These are phyloP conservation scores for Phocoena sinus DNA, from an alignment of 2,113 vertebrate species.

Conservation along the genomic window DNA sequence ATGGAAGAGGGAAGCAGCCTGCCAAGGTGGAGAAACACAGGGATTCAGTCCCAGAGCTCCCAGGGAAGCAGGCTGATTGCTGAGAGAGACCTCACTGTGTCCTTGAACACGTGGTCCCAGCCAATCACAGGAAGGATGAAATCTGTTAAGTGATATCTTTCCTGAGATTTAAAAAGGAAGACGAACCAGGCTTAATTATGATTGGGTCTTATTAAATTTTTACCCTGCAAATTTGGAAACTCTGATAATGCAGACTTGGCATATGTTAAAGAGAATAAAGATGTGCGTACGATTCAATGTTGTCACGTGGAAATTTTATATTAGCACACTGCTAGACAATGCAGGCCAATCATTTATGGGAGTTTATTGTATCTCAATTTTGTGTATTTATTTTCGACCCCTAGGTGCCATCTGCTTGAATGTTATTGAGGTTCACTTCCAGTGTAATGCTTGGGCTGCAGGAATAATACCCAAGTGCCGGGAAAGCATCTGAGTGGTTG, in stretches of 20 bases:
- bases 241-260: background rate
- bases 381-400: background rate
- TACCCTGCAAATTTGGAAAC: background rate
- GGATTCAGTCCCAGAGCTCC: background rate
- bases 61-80: accelerated
- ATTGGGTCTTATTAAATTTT: background rate
- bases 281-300: background rate
- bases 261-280: background rate
- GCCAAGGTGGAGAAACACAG: background rate
- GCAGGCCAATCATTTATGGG: background rate
- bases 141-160: background rate
- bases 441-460: accelerated
- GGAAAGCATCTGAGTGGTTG: background rate
- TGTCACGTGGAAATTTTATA: background rate
- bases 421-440: background rate
- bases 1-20: background rate
- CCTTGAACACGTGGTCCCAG: background rate
- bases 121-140: background rate
- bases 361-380: background rate
- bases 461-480: too few relatives aligned
- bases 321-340: accelerated
- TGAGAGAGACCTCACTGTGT: accelerated
- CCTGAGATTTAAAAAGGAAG: background rate
- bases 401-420: too few relatives aligned
- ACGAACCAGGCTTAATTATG: background rate